These are phyloP conservation scores for Malacosoma neustria DNA, from an alignment of 2,888 invertebrate species.

Conservation along the genomic window DNA sequence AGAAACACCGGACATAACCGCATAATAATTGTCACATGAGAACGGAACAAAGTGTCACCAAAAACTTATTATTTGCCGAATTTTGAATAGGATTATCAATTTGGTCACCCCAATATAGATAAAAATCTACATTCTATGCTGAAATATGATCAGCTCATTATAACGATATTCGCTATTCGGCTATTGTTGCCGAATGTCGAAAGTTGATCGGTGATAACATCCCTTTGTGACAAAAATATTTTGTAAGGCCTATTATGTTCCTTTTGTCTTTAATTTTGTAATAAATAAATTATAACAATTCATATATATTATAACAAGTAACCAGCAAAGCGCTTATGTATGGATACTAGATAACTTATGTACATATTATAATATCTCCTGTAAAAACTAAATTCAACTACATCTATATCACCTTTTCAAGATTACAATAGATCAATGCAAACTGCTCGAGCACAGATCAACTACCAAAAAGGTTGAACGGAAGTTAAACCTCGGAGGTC, in stretches of 20 bases:
- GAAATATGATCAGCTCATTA: slow-evolving; percentile 67
- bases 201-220: slow-evolving; percentile 33
- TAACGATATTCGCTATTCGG: slow-evolving; percentile 56
- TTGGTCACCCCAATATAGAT: background rate
- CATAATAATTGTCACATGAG: background rate
- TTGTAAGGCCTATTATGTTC: slow-evolving; percentile 38
- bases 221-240: slow-evolving; percentile 54
- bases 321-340: too few relatives aligned
- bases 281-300: too few relatives aligned
- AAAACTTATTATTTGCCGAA: background rate
- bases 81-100: background rate
- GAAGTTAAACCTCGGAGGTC: too few relatives aligned
- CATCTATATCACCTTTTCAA: too few relatives aligned
- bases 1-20: background rate
- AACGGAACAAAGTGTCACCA: background rate
- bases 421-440: too few relatives aligned
- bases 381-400: too few relatives aligned
- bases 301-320: too few relatives aligned
- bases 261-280: background rate
- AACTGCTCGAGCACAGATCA: too few relatives aligned
- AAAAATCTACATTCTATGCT: background rate
- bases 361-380: too few relatives aligned
- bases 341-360: too few relatives aligned
- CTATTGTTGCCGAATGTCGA: background rate
- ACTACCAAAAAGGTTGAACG: too few relatives aligned